These are phyloP conservation scores for Apodemia duryi DNA, from an alignment of 2,888 invertebrate genomes.

Conservation along the genomic window DNA sequence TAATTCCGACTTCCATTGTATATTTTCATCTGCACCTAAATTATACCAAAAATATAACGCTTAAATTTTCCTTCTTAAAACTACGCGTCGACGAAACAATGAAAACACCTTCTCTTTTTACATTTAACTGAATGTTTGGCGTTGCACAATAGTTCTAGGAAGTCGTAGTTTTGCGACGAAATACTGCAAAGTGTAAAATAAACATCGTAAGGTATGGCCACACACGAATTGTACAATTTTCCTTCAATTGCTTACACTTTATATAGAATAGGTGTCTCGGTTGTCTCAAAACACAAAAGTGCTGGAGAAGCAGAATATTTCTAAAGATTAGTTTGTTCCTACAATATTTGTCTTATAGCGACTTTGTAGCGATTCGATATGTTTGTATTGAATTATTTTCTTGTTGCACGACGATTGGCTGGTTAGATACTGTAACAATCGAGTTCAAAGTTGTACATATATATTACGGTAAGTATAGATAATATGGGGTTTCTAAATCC, in stretches of 20 bases:
- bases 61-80: conserved; percentile 11
- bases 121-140: conserved; percentile 16
- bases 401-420: neutral
- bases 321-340: neutral
- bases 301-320: neutral
- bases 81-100: conserved; percentile 10
- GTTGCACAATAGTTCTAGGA: conserved; percentile 21
- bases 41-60: conserved; percentile 11
- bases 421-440: no score
- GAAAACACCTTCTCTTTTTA: neutral
- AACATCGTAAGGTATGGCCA: conserved; percentile 30
- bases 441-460: no score
- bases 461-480: no score
- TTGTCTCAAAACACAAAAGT: neutral
- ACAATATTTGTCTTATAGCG: neutral
- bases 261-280: conserved; percentile 16
- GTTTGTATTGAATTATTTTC: neutral
- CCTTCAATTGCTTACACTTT: conserved; percentile 32
- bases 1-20: conserved; percentile 5
- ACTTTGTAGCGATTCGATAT: neutral
- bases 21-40: conserved; percentile 11
- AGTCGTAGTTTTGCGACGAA: conserved; percentile 21
- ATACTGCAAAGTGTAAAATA: conserved; percentile 27
- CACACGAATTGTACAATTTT: conserved; percentile 24
- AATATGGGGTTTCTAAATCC: no score